These are phyloP conservation scores for Thera obeliscata DNA, from an alignment of 2,888 invertebrate species.

Conservation along the genomic window DNA sequence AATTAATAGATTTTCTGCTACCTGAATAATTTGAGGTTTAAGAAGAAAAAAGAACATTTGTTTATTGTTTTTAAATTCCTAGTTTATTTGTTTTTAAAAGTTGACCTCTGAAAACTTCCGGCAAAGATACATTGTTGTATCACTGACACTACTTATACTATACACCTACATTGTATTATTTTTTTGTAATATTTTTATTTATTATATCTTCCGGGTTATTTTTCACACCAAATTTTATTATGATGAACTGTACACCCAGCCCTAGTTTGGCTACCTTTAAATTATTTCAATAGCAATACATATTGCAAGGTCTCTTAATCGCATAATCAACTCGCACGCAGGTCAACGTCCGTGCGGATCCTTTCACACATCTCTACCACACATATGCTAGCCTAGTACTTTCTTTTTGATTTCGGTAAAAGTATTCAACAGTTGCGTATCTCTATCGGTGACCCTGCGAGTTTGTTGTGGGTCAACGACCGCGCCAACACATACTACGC, in stretches of 20 bases:
- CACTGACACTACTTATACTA: conserved; percentile 28
- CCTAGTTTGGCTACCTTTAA: background rate
- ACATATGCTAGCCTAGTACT: conserved; percentile 25
- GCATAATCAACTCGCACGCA: conserved; percentile 18
- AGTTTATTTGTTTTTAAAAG: conserved; percentile 19
- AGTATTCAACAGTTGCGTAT: conserved; percentile 10
- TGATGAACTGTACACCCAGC: background rate
- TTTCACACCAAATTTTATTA: conserved; percentile 23
- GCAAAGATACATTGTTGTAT: conserved; percentile 35
- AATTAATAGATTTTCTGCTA: conserved; percentile 32
- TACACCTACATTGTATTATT: conserved; percentile 30
- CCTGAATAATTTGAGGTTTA: conserved; percentile 50
- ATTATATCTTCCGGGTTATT: conserved; percentile 32
- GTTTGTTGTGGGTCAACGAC: conserved; percentile 36
- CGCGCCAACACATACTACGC: conserved; percentile 40
- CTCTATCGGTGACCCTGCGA: conserved; percentile 25
- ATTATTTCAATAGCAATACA: too few species aligned
- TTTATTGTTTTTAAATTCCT: conserved; percentile 47
- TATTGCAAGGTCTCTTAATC: background rate
- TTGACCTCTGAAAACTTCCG: conserved; percentile 50
- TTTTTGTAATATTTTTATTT: conserved; percentile 35
- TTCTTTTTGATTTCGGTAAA: conserved; percentile 14
- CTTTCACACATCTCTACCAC: conserved; percentile 19
- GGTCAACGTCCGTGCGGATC: conserved; percentile 36
- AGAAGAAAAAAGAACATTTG: conserved; percentile 7